phyloP scores from a whole-genome alignment of 2,888 invertebrate genomes.

The Apodemia duryi region DNA sequence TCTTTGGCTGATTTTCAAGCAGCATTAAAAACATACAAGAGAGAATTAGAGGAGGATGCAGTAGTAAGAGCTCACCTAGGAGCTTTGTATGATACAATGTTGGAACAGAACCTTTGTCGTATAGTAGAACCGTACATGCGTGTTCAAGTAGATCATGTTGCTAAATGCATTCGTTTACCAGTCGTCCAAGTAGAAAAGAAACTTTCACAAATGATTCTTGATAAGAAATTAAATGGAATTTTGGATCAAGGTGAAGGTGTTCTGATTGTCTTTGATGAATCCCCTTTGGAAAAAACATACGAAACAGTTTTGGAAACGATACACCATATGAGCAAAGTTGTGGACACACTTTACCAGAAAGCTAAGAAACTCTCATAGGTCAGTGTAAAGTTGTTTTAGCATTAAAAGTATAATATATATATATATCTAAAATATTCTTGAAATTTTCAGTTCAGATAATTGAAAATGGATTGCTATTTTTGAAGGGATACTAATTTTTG shows the following conservation, averaged over 20 bases:
- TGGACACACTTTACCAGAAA: constrained; percentile 99
- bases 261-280: constrained; percentile 97
- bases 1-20: constrained; percentile 98
- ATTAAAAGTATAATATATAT: constrained; percentile 65
- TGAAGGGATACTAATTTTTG: constrained; percentile 47
- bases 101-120: constrained; percentile 99
- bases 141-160: constrained; percentile 96
- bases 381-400: constrained; percentile 67
- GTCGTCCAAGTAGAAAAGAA: constrained; percentile 97
- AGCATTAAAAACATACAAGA: constrained; percentile 91
- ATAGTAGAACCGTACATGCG: constrained; percentile 99
- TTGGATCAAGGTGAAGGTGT: constrained; percentile 99
- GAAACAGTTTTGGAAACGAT: constrained; percentile 98
- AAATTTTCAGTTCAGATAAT: constrained; percentile 63
- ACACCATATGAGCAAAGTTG: constrained; percentile 99
- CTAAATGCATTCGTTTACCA: constrained; percentile 93
- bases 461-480: constrained; percentile 65
- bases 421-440: constrained; percentile 50
- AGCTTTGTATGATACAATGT: constrained; percentile 97
- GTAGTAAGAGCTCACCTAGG: constrained; percentile 98
- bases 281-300: constrained; percentile 96
- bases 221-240: constrained; percentile 97
- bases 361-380: constrained; percentile 96
- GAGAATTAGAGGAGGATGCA: constrained; percentile 95
- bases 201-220: constrained; percentile 99